Evolutionary conservation across 1,140 invertebrate species (phyloP).

Genomic region (Ylistrum balloti): DNA sequence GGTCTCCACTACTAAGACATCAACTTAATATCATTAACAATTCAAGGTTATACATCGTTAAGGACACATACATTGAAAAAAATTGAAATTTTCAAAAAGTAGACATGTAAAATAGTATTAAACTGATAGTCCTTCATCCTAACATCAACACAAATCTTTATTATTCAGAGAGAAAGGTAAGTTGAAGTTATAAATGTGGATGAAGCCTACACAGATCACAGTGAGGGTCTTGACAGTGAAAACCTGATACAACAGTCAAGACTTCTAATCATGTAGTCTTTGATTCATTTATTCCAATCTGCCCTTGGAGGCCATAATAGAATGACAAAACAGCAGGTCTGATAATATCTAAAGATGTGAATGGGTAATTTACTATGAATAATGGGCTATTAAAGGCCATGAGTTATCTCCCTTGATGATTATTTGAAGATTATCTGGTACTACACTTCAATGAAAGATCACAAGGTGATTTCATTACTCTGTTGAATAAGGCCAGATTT

Average conservation of each 20-base stretch:
- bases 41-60: no score
- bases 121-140: background rate
- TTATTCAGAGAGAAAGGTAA: background rate
- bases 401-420: slow-evolving; percentile 9
- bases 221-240: background rate
- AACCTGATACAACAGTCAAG: background rate
- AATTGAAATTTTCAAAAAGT: background rate
- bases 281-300: background rate
- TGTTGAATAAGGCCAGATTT: background rate
- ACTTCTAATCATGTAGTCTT: background rate
- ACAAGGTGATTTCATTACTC: background rate
- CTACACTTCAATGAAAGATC: background rate
- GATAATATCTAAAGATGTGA: background rate
- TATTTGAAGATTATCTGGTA: background rate
- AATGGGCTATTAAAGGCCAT: background rate
- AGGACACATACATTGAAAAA: background rate
- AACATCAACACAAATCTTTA: no score
- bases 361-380: background rate
- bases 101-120: background rate
- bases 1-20: background rate
- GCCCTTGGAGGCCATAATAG: background rate
- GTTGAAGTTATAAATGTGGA: background rate
- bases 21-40: background rate
- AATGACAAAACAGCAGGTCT: background rate
- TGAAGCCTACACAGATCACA: background rate